phyloP scores from a whole-genome alignment of 2,113 vertebrate species.

The Seriola dumerili region DNA sequence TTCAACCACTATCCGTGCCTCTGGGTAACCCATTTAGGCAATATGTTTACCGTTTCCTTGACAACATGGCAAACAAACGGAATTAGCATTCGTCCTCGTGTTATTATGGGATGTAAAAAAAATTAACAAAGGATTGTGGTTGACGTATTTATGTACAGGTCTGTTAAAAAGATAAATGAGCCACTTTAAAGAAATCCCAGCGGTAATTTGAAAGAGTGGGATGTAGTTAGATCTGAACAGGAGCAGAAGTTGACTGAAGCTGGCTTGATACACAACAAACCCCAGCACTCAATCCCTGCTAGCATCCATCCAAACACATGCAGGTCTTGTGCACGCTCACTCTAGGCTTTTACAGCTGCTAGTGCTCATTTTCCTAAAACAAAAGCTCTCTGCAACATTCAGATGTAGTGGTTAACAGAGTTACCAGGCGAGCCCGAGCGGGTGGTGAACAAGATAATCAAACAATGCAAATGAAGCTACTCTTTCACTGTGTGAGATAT shows the following conservation, averaged over 20 bases:
- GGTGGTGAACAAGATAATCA: not conserved
- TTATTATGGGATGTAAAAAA: slow-evolving; percentile 2
- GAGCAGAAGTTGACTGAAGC: slow-evolving; percentile 7
- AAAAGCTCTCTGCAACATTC: slow-evolving; percentile 5
- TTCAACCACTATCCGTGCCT: slow-evolving; percentile 33
- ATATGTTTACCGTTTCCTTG: slow-evolving; percentile 61
- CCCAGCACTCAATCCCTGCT: not conserved
- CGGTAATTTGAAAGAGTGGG: not conserved
- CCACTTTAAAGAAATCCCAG: slow-evolving; percentile 29
- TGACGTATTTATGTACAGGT: not conserved
- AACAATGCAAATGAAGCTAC: slow-evolving; percentile 24
- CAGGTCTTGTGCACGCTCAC: slow-evolving; percentile 15
- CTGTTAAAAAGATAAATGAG: not conserved
- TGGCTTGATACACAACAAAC: slow-evolving; percentile 5
- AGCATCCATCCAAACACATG: not conserved
- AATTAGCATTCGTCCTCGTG: slow-evolving; percentile 6
- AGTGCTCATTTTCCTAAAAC: not conserved
- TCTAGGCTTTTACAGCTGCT: not conserved
- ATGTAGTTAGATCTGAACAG: not conserved
- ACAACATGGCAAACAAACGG: slow-evolving; percentile 43
- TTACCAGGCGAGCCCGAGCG: not conserved
- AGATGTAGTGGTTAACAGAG: slow-evolving; percentile 21
- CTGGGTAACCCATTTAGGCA: slow-evolving; percentile 66
- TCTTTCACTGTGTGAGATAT: not conserved
- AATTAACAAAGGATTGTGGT: slow-evolving; percentile 17